Evolutionary conservation across 2,888 invertebrate genomes (phyloP).

Genomic region (Pandemis heparana): DNA sequence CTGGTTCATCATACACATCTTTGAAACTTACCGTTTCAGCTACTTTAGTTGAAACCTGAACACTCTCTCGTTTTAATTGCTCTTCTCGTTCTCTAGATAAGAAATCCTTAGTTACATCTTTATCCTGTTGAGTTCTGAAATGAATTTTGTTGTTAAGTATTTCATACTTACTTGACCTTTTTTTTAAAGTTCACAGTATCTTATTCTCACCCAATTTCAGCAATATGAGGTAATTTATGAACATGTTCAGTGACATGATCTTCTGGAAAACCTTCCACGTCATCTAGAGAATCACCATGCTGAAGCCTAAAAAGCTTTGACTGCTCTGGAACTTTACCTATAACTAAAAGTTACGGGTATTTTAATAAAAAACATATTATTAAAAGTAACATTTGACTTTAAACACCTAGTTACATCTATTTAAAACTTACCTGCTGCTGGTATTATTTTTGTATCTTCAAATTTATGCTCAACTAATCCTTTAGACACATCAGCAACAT

Average conservation of each 20-base stretch:
- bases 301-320: slow-evolving; percentile 68
- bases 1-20: slow-evolving; percentile 45
- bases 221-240: slow-evolving; percentile 79
- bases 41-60: slow-evolving; percentile 43
- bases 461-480: slow-evolving; percentile 65
- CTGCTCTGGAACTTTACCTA: slow-evolving; percentile 63
- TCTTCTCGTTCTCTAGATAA: slow-evolving; percentile 72
- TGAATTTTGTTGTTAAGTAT: slow-evolving; percentile 1
- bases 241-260: slow-evolving; percentile 79
- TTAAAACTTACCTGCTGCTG: slow-evolving; percentile 53
- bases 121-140: slow-evolving; percentile 64
- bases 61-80: slow-evolving; percentile 69
- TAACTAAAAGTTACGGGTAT: slow-evolving; percentile 38
- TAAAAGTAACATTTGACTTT: neutral
- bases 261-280: slow-evolving; percentile 83
- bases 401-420: neutral
- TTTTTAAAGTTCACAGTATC: neutral
- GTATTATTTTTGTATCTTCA: slow-evolving; percentile 64
- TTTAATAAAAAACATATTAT: neutral
- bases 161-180: neutral
- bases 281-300: slow-evolving; percentile 82
- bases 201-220: slow-evolving; percentile 73
- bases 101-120: slow-evolving; percentile 66
- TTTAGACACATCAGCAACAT: slow-evolving; percentile 66
- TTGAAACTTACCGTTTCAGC: slow-evolving; percentile 44